Base-by-base conservation (phyloP, 2,888 invertebrate genomes). In the Blastobasis lacticolella region DNA sequence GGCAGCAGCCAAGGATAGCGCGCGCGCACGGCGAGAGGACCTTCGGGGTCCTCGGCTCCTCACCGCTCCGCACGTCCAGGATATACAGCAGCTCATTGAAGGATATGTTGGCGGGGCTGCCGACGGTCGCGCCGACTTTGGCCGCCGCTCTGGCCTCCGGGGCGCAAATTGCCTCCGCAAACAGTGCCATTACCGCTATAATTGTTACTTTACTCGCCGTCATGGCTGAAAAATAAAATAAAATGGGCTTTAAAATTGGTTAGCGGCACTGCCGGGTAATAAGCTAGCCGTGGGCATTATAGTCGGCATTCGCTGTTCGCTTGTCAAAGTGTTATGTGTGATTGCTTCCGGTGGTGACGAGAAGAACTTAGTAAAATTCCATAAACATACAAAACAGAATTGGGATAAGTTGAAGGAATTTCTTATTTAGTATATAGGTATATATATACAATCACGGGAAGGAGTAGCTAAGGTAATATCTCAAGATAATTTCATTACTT, bases 1-100 rank as follows among this genome's bases (percentile, higher is more conserved):
- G 83, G 66, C 95, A 95, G 67, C 95, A 95, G 2, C 92, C 90
- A 5, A 94, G 80, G 49, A 95, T 93, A 0, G 95, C 95, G 91
- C 93, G 92, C 0, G 93, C 91, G 64, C 95, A 95, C 1, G 90
- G 88, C 6, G 91, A 87, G 1, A 92, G 83, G 37, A 54, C 62
- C 45, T 67, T 76, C 0, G 72, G 69, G 5, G 10, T 37, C 37
- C 10, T 48, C 0, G 54, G 51, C 6, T 64, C 58, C 3, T 52
- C 54, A 1, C 85, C 84, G 43, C 57, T 65, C 52, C 73, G 74
- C 0, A 63, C 59, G 56, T 70, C 60, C 0, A 79, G 53, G 45
- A 87, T 79, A 50, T 69, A 84, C n/a, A 71, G 44, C 1, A 86
- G 56, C 53, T 87, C 87, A 43, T 81, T 71, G 38, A 73, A 67